Percentiles rank a stretch among this genome's conserved stretches.
phyloP scores from a whole-genome alignment of 1,140 invertebrate species.

The Ooceraea biroi region DNA sequence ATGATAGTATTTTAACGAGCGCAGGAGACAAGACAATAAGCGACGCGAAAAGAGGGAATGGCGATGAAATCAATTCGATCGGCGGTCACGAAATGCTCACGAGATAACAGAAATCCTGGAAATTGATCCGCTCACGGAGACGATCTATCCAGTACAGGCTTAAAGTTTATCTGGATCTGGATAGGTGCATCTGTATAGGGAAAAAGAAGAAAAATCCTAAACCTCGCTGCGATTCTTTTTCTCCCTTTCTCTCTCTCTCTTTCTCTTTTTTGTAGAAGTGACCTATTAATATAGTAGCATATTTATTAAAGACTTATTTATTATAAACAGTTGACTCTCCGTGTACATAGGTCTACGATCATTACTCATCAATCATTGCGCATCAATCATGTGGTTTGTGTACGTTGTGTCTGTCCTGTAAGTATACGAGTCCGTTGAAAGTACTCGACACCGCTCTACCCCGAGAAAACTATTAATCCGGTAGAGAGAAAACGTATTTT shows the following conservation, averaged over 20 bases:
- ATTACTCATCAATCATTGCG: constrained; percentile 72
- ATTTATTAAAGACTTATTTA: constrained; percentile 83
- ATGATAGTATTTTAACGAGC: constrained; percentile 50
- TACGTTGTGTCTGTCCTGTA: constrained; percentile 67
- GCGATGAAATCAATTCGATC: constrained; percentile 11
- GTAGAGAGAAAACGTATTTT: too few species aligned
- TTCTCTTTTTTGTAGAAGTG: constrained; percentile 58
- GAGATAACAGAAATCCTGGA: neutral
- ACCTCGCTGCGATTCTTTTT: constrained; percentile 66
- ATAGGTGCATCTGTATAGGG: constrained; percentile 11
- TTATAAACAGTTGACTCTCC: constrained; percentile 76
- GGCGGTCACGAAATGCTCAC: constrained; percentile 6
- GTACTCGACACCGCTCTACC: constrained; percentile 31
- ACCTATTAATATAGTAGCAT: constrained; percentile 77
- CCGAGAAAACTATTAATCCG: neutral
- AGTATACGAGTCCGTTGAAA: constrained; percentile 67
- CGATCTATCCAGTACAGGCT: neutral
- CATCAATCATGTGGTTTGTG: constrained; percentile 69
- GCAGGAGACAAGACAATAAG: constrained; percentile 62
- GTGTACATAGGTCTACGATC: constrained; percentile 75
- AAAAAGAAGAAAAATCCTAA: constrained; percentile 42
- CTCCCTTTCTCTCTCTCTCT: neutral
- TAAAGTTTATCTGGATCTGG: constrained; percentile 37
- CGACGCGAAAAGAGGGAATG: neutral
- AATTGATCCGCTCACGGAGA: constrained; percentile 32